Percentiles rank a stretch among this genome's conserved stretches.
Conservation (phyloP, 2,113 vertebrate species). For the Columba janthina region DNA sequence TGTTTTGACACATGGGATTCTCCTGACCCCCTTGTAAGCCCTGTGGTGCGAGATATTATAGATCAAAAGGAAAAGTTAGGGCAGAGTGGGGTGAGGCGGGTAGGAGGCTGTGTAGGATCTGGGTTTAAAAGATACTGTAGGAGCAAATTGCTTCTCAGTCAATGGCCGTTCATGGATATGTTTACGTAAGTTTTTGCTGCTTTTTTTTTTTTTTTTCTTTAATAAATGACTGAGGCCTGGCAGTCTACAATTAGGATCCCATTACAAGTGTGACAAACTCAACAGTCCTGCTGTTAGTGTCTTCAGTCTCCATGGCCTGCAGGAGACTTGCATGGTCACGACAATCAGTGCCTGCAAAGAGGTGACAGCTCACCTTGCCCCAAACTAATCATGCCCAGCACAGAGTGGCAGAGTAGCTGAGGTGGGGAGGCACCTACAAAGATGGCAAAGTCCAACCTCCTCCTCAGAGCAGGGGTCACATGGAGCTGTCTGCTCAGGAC, state of each 20-base stretch:
- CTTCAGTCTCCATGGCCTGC: not conserved
- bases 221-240: not conserved
- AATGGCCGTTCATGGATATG: not conserved
- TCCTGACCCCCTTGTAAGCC: not conserved
- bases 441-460: not conserved
- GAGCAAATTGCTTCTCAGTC: not conserved
- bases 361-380: not conserved
- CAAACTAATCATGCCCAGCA: not conserved
- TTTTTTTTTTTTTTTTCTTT: not conserved
- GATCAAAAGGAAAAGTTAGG: conserved; percentile 1
- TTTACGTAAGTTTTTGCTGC: not conserved
- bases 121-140: not conserved
- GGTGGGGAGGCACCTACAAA: not conserved
- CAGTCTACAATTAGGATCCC: not conserved
- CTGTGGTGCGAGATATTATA: not conserved
- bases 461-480: not conserved
- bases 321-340: rapidly evolving
- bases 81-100: not conserved
- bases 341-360: not conserved
- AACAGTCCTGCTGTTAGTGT: not conserved
- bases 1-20: conserved; percentile 14
- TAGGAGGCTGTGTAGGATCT: not conserved
- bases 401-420: not conserved
- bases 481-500: not conserved
- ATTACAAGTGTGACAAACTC: not conserved